Conservation (phyloP, 2,113 vertebrate species). For the Caretta caretta region DNA sequence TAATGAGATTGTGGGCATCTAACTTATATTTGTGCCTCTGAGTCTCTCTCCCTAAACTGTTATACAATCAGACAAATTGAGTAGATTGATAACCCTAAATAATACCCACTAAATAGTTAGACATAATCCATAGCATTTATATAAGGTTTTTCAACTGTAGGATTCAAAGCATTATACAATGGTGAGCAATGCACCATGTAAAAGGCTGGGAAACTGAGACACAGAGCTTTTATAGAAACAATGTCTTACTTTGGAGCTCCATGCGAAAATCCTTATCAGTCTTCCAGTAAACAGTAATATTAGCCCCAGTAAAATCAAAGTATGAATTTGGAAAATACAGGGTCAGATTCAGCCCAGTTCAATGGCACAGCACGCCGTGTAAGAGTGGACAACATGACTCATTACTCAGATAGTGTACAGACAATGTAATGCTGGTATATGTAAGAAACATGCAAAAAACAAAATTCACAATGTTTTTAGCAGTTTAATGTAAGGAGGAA, state of each 20-base stretch:
- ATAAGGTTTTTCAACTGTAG: neutral
- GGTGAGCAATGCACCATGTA: neutral
- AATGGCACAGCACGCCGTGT: neutral
- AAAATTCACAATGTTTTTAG: neutral
- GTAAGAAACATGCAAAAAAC: neutral
- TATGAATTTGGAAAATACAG: neutral
- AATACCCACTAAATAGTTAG: neutral
- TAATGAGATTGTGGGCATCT: neutral
- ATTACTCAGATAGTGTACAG: neutral
- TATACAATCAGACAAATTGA: neutral
- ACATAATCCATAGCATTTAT: neutral
- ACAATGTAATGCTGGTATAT: neutral
- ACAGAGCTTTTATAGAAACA: neutral
- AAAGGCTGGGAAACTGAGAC: neutral
- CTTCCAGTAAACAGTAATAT: neutral
- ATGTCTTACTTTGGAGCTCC: neutral
- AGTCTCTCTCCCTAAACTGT: neutral
- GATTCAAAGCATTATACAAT: neutral
- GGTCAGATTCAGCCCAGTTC: neutral
- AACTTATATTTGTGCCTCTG: rapidly evolving
- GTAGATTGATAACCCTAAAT: neutral
- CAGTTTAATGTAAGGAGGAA: neutral
- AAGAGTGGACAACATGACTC: neutral
- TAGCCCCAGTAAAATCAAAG: neutral
- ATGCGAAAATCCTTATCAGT: neutral